Evolutionary conservation across 2,113 vertebrate genomes (phyloP).

Genomic region (Diphyllodes magnificus): DNA sequence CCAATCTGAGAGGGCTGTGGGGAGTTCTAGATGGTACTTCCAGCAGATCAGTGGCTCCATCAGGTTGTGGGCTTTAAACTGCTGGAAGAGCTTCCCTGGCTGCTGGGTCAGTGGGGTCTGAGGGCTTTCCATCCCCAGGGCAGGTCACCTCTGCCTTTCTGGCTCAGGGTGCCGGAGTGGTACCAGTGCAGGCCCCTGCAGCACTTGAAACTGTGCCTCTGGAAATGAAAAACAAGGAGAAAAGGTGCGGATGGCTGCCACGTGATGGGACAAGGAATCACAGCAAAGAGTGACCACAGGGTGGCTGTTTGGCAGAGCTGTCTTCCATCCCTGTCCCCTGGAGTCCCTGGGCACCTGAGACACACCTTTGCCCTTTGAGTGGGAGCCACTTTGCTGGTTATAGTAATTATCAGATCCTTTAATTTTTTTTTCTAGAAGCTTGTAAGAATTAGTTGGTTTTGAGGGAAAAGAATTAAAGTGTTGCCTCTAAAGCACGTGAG

Average conservation of each 20-base stretch:
- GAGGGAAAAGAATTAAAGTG: fast-evolving
- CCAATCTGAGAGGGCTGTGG: neutral
- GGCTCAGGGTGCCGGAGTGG: fast-evolving
- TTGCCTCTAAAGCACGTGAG: neutral
- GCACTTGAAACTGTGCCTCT: neutral
- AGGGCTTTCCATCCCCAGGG: neutral
- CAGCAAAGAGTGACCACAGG: neutral
- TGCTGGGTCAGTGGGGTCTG: neutral
- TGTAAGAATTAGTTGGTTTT: neutral
- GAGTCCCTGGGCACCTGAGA: neutral
- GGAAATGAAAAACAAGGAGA: neutral
- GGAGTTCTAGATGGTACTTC: neutral
- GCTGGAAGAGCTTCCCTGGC: neutral
- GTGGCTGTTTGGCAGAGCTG: neutral
- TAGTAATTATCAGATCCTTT: neutral
- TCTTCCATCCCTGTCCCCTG: no score
- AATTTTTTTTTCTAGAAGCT: neutral
- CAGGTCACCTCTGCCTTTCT: neutral
- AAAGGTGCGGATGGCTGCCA: neutral
- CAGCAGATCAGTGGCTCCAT: neutral
- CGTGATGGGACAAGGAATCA: neutral
- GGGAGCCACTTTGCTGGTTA: neutral
- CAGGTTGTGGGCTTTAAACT: fast-evolving
- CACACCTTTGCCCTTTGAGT: neutral
- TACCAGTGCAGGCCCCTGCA: neutral